phyloP scores from a whole-genome alignment of 2,797 vertebrate species.

The Malurus leucopterus region DNA sequence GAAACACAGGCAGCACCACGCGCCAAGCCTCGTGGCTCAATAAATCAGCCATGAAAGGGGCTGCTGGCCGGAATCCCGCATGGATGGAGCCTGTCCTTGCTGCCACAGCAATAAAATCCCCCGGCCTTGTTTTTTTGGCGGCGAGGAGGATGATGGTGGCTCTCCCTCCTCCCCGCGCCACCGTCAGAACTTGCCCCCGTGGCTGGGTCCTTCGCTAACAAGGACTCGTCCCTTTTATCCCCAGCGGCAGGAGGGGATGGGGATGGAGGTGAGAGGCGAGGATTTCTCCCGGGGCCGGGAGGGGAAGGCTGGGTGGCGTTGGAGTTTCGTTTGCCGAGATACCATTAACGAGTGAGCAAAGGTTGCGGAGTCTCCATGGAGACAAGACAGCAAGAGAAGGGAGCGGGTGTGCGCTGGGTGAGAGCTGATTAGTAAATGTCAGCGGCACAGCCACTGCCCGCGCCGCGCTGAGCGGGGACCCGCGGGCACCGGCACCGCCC shows the following conservation, averaged over 20 bases:
- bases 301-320: conserved; percentile 49
- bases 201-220: conserved; percentile 47
- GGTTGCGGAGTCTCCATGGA: conserved; percentile 81
- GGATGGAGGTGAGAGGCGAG: conserved; percentile 46
- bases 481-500: neutral
- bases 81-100: conserved; percentile 14
- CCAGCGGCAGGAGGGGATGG: conserved; percentile 30
- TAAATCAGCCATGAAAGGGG: neutral
- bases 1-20: neutral
- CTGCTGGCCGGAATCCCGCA: neutral
- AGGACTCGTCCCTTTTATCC: conserved; percentile 51
- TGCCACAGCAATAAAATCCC: conserved; percentile 29
- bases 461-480: conserved; percentile 44
- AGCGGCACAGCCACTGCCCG: conserved; percentile 69
- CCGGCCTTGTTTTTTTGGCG: conserved; percentile 16
- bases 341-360: conserved; percentile 79
- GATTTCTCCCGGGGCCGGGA: conserved; percentile 47
- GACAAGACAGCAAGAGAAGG: conserved; percentile 79
- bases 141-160: conserved; percentile 20
- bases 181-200: conserved; percentile 41
- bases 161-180: neutral
- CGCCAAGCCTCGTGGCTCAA: neutral
- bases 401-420: conserved; percentile 72
- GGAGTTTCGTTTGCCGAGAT: conserved; percentile 70
- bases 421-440: conserved; percentile 82